Percentiles rank a stretch among this genome's conserved stretches.
These are phyloP conservation scores for Pteronotus mesoamericanus DNA, from an alignment of 2,797 vertebrate species.

Conservation along the genomic window DNA sequence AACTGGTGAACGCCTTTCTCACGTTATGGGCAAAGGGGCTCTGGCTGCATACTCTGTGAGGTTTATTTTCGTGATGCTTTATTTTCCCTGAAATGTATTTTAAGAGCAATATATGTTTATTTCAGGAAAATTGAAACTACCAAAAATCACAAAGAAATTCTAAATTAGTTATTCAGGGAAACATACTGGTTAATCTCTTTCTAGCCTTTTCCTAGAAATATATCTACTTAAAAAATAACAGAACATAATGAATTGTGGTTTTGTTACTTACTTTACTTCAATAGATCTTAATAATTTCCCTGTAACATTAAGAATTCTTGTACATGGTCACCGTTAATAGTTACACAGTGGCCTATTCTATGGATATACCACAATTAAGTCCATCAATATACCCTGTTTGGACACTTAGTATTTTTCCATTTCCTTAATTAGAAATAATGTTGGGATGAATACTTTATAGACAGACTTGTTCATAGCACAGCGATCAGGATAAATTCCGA, in stretches of 20 bases:
- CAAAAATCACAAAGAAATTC: slow-evolving; percentile 21
- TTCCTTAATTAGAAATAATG: slow-evolving; percentile 8
- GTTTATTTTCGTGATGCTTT: neutral
- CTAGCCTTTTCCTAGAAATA: neutral
- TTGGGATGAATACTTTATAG: neutral
- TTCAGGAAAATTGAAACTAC: neutral
- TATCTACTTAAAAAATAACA: slow-evolving; percentile 7
- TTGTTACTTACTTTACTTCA: neutral
- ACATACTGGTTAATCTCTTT: neutral
- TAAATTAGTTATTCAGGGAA: neutral
- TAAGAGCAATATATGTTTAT: neutral
- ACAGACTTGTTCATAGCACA: neutral
- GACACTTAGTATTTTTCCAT: neutral
- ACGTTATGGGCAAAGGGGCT: neutral
- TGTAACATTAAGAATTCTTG: neutral
- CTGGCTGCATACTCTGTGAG: neutral
- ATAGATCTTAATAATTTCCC: neutral
- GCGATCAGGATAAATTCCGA: neutral
- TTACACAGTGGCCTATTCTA: neutral
- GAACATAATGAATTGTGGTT: neutral
- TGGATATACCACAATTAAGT: neutral
- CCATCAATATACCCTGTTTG: neutral
- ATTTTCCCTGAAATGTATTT: neutral
- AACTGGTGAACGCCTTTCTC: fast-evolving
- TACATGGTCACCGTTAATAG: neutral